Conservation (phyloP, 2,888 invertebrate species). For the Leptogaster cylindrica region DNA sequence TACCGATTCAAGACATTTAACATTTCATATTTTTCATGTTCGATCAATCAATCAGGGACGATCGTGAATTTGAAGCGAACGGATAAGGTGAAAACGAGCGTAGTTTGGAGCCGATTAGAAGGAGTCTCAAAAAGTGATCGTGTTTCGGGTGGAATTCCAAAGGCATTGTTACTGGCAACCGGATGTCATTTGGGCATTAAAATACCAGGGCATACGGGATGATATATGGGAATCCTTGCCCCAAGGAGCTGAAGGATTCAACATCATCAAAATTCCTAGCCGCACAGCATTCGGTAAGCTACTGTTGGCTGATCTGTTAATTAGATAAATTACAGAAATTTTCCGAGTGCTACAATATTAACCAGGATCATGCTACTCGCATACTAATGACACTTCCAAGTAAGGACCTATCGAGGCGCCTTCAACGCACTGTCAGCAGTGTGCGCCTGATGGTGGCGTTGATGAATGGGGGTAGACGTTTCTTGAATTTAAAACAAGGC, state of each 20-base stretch:
- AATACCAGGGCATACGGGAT: slow-evolving; percentile 40
- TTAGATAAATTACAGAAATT: slow-evolving; percentile 48
- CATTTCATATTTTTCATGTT: slow-evolving; percentile 40
- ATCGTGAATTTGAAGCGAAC: slow-evolving; percentile 16
- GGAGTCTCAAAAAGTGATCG: slow-evolving; percentile 19
- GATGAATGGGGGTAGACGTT: slow-evolving; percentile 47
- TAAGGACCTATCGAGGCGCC: slow-evolving; percentile 33
- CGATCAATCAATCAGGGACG: slow-evolving; percentile 40
- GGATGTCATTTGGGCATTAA: slow-evolving; percentile 46
- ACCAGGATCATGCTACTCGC: slow-evolving; percentile 34
- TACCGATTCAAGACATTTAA: slow-evolving; percentile 18
- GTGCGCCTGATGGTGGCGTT: slow-evolving; percentile 39
- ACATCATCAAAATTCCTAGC: slow-evolving; percentile 47
- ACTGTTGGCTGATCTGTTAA: slow-evolving; percentile 46
- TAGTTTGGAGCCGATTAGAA: not conserved
- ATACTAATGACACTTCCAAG: slow-evolving; percentile 43
- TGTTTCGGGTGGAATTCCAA: not conserved
- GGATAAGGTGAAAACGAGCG: not conserved
- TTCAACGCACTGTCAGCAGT: slow-evolving; percentile 2
- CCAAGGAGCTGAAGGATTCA: not conserved
- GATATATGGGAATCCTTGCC: slow-evolving; percentile 2
- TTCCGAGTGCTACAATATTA: slow-evolving; percentile 44
- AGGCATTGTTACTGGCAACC: slow-evolving; percentile 26
- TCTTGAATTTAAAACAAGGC: slow-evolving; percentile 43
- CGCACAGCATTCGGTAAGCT: slow-evolving; percentile 6